Percentiles rank a stretch among this genome's conserved stretches.
Conservation (phyloP, 1,140 invertebrate genomes). For the Anastatus disparis region DNA sequence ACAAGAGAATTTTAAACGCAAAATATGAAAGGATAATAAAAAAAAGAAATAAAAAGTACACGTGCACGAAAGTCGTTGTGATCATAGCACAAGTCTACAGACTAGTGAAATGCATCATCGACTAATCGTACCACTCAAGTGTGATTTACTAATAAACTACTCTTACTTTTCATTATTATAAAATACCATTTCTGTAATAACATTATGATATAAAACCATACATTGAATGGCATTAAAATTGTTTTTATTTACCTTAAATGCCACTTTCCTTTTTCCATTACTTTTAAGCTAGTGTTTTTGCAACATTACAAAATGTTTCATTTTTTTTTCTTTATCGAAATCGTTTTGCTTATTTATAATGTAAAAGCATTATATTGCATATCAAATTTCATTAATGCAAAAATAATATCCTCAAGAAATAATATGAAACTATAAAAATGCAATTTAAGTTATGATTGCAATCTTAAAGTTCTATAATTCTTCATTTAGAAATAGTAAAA, state of each 20-base stretch:
- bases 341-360: not conserved
- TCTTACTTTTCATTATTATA: constrained; percentile 64
- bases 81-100: constrained; percentile 14
- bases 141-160: constrained; percentile 61
- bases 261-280: not conserved
- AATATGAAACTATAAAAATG: too few relatives aligned
- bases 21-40: constrained; percentile 50
- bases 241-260: constrained; percentile 12
- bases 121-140: constrained; percentile 53
- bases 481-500: too few relatives aligned
- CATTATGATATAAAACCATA: constrained; percentile 66
- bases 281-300: too few relatives aligned
- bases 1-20: constrained; percentile 50
- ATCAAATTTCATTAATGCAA: too few relatives aligned
- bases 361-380: not conserved
- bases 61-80: constrained; percentile 50
- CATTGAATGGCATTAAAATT: constrained; percentile 59
- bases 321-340: not conserved
- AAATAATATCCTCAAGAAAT: too few relatives aligned
- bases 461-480: too few relatives aligned
- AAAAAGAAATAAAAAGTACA: constrained; percentile 45
- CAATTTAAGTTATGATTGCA: too few relatives aligned
- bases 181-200: constrained; percentile 65
- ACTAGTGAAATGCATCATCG: constrained; percentile 43
- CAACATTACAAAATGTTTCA: too few relatives aligned